Percentiles rank a stretch among this genome's conserved stretches.
phyloP scores from a whole-genome alignment of 2,888 invertebrate species.

The Sphecodes monilicornis region DNA sequence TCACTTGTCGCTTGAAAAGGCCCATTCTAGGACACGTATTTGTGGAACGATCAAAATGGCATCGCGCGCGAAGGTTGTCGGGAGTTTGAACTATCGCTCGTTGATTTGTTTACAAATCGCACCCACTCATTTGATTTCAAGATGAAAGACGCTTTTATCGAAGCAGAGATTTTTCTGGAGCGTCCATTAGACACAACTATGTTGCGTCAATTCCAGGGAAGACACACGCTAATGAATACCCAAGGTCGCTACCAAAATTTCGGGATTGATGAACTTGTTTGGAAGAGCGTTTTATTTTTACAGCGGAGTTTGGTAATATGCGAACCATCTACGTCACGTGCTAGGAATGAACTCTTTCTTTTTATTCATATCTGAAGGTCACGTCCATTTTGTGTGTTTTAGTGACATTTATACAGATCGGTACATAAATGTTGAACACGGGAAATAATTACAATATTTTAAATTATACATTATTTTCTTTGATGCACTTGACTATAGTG shows the following conservation, averaged over 20 bases:
- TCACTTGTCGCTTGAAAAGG: too few relatives aligned
- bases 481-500: background rate
- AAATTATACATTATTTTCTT: background rate
- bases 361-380: background rate
- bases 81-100: background rate
- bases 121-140: background rate
- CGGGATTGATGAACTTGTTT: conserved; percentile 16
- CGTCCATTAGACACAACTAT: background rate
- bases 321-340: background rate
- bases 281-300: conserved; percentile 9
- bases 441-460: background rate
- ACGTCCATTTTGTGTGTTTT: background rate
- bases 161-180: background rate
- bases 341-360: background rate
- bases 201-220: background rate
- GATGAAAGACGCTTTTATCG: conserved; percentile 27
- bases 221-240: background rate
- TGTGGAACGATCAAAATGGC: background rate
- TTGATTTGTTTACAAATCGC: conserved; percentile 11
- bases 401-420: background rate
- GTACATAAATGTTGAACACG: background rate
- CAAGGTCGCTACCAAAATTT: conserved; percentile 25
- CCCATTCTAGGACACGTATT: conserved; percentile 4
- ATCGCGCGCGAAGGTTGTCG: background rate
- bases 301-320: background rate